Conservation (phyloP, 2,888 invertebrate genomes). For the Fragum sueziense region DNA sequence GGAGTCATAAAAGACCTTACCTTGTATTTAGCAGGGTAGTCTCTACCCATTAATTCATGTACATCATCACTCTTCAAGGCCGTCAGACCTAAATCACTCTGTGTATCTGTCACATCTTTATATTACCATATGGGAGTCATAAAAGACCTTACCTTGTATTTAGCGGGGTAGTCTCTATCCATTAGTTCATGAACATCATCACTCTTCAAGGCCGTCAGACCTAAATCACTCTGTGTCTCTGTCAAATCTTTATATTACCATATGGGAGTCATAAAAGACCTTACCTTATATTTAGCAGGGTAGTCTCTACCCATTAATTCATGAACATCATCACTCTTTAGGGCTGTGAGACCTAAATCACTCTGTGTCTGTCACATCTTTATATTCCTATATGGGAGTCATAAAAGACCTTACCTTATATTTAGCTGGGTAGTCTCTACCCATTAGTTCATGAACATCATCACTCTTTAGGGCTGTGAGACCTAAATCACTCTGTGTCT, state of each 20-base stretch:
- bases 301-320: constrained; percentile 98
- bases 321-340: constrained; percentile 94
- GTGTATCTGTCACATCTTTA: too few relatives aligned
- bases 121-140: too few relatives aligned
- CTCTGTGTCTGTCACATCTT: too few relatives aligned
- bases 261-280: too few relatives aligned
- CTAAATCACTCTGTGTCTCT: constrained; percentile 95
- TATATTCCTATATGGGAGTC: too few relatives aligned
- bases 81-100: too few relatives aligned
- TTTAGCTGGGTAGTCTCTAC: constrained; percentile 96
- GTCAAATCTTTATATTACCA: too few relatives aligned
- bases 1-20: too few relatives aligned
- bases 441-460: constrained; percentile 97
- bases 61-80: constrained; percentile 96
- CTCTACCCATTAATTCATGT: constrained; percentile 96
- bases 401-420: constrained; percentile 96
- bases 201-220: constrained; percentile 94
- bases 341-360: constrained; percentile 94
- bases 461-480: constrained; percentile 95
- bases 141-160: constrained; percentile 96
- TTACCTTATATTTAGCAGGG: constrained; percentile 95
- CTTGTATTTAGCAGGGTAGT: constrained; percentile 97
- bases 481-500: too few relatives aligned
- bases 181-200: constrained; percentile 97
- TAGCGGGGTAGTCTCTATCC: constrained; percentile 96